Evolutionary conservation across 2,888 invertebrate genomes (phyloP).

Genomic region (Synergus umbraculus): DNA sequence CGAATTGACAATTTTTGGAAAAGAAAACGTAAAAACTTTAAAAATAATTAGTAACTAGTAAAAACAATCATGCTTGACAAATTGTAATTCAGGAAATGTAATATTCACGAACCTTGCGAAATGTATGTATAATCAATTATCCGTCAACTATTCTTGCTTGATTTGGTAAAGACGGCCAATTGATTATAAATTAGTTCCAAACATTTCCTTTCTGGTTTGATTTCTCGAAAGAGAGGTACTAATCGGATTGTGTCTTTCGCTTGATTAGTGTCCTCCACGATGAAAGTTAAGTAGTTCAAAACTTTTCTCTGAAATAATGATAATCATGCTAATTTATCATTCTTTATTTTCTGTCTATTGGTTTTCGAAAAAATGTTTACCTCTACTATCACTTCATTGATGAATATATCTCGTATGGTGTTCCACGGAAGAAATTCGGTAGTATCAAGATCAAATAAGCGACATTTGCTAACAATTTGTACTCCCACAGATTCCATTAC

Average conservation of each 20-base stretch:
- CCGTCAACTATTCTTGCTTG: constrained; percentile 59
- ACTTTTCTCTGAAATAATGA: constrained; percentile 70
- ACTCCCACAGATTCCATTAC: constrained; percentile 72
- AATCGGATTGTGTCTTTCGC: constrained; percentile 62
- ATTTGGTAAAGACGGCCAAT: constrained; percentile 71
- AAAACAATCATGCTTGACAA: neutral
- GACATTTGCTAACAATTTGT: constrained; percentile 65
- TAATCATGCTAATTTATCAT: neutral
- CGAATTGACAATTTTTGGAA: too few species aligned
- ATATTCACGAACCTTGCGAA: neutral
- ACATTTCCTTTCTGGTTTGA: constrained; percentile 75
- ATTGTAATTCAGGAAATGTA: neutral
- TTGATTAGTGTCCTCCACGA: constrained; percentile 63
- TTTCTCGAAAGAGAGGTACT: constrained; percentile 72
- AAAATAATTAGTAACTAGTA: too few species aligned
- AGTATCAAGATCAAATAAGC: constrained; percentile 15
- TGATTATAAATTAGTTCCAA: constrained; percentile 76
- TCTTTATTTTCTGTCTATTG: neutral
- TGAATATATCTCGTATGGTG: constrained; percentile 71
- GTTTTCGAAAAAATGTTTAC: constrained; percentile 56
- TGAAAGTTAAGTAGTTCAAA: constrained; percentile 71
- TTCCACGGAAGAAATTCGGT: constrained; percentile 72
- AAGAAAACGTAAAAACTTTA: too few species aligned
- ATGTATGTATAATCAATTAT: neutral
- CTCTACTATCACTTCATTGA: constrained; percentile 74